Evolutionary conservation across 2,888 invertebrate species (phyloP), one percentile per base, ranked within the genome.

Genomic region (Eustalomyia histrio): DNA sequence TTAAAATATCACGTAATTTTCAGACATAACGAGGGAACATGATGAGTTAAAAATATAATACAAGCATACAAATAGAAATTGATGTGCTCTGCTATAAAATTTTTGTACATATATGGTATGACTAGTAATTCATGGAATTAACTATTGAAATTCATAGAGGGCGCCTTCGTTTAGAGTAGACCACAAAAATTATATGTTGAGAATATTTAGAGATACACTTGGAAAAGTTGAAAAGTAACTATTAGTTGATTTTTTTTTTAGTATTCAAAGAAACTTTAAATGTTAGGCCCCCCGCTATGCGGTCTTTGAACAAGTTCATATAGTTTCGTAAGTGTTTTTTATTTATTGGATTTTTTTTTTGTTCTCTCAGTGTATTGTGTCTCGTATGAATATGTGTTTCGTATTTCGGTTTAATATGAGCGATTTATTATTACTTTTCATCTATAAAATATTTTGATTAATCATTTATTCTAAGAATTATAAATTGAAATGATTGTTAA

Each of bases 1-100:
- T 73, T 55, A 79, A 79, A 68, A 67, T 61, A 61, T 79, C 78
- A 79, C 78, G 78, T 79, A 79, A 24, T 67, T 35, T 65, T 67
- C 61, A 39, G 63, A 57, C 39, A 76, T 52, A 29, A 29, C 29
- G n/a, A 6, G 14, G 0, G 39, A 12, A 68, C 55, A 57, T 50
- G 55, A 57, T 50, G 55, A 63, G 1, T 33, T n/a, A n/a, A n/a
- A n/a, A 0, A 18, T 58, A 14, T 17, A 33, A 12, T 50, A 57
- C 24, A 47, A 16, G 29, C 61, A n/a, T 57, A 58, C 55, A 76
- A 16, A 63, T 39, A 55, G 29, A 76, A 76, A 57, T 76, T 24
- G 7, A 52, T 55, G 7, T 6, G 7, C 29, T 29, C 29, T 29
- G 29, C 29, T 7, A n/a, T 4, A 39, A 39, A 39, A 39, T 39